Base-by-base conservation (phyloP, 2,797 vertebrate species). In the Pachyuromys duprasi region DNA sequence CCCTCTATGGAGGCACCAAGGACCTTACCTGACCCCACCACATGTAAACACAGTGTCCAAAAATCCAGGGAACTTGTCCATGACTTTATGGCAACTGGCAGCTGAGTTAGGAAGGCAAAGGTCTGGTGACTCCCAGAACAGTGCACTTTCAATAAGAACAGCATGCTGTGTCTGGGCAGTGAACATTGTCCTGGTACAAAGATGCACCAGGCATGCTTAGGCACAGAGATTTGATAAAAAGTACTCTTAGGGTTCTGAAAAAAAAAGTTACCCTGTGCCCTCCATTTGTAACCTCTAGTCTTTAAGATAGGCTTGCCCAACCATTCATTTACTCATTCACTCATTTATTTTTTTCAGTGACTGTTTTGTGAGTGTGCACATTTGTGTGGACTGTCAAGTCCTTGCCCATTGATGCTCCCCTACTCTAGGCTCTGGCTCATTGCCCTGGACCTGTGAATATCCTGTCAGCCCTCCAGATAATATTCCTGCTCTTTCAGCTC, bases 181-280 rank as follows among this genome's bases (percentile, higher is more conserved):
- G 74, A 70, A 83, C 1, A 6, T 18, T 18, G 17, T 7, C 0
- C 0, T 8, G 4, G 18, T 9, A 53, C 20, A 53, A 28, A 81
- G 74, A 45, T 49, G n/a, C 17, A 31, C 17, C 7, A 8, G 2
- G 11, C 39, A 39, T 4, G 5, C 57, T 2, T 22, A 67, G 49
- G 36, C 1, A 45, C 31, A n/a, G 45, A 72, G 36, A 62, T 36
- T 14, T 0, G 1, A 36, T 9, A 60, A 0, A 60, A 74, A 42
- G n/a, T 15, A 14, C 65, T 76, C 74, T 14, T 45, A 75, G 67
- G 72, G 76, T 65, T 39, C 55, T n/a, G 63, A 31, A 49, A 55
- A 69, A 87, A 80, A 91, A 49, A 88, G 87, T 3, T 28, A 11
- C 3, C 4, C 4, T n/a, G 13, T 4, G 0, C 8, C 62, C 8